phyloP scores from a whole-genome alignment of 1,140 invertebrate species.

The Neuroterus valhalla region DNA sequence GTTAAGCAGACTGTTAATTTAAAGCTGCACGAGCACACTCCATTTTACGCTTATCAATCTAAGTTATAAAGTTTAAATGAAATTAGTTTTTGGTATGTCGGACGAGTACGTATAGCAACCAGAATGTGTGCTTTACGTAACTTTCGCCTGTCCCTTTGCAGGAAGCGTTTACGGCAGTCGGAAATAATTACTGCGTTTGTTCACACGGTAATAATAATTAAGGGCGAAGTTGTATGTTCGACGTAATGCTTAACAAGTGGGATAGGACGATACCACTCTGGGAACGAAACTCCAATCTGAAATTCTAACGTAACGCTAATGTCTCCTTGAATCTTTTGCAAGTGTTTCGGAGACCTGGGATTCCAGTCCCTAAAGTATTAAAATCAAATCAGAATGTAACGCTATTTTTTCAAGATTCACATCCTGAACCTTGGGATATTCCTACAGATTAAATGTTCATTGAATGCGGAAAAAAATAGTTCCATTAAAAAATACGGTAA shows the following conservation, averaged over 20 bases:
- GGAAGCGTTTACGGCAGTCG: constrained; percentile 58
- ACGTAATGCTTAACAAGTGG: constrained; percentile 20
- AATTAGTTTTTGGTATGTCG: constrained; percentile 56
- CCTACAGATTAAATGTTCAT: too few species aligned
- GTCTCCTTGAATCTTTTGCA: too few species aligned
- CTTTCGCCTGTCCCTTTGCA: constrained; percentile 46
- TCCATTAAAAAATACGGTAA: too few species aligned
- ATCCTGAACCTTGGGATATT: too few species aligned
- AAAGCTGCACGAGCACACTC: constrained; percentile 7
- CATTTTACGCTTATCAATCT: constrained; percentile 52
- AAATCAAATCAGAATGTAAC: too few species aligned
- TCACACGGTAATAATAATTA: constrained; percentile 67
- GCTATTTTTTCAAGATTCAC: too few species aligned
- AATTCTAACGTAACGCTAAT: too few species aligned
- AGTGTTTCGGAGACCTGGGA: too few species aligned
- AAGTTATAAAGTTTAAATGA: constrained; percentile 55
- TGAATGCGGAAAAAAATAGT: too few species aligned
- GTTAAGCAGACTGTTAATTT: neutral
- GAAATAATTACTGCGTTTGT: constrained; percentile 64
- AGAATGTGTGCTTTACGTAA: constrained; percentile 50
- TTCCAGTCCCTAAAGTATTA: too few species aligned
- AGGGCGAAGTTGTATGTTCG: constrained; percentile 56
- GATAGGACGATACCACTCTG: constrained; percentile 12
- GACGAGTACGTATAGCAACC: constrained; percentile 26
- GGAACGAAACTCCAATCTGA: constrained; percentile 12